These are phyloP conservation scores for Deilephila porcellus DNA, from an alignment of 2,888 invertebrate species.

Conservation along the genomic window DNA sequence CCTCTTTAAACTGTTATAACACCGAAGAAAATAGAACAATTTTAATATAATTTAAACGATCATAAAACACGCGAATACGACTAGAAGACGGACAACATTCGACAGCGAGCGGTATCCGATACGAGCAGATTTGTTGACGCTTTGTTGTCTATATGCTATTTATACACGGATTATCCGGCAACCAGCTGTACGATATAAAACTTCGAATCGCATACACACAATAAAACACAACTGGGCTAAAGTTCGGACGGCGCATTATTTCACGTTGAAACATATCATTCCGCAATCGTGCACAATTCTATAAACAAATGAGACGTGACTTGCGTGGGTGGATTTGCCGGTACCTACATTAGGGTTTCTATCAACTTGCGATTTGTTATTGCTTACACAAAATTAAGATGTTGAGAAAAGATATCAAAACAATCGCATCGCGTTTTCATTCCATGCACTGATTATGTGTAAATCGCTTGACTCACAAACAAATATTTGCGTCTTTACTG, in stretches of 20 bases:
- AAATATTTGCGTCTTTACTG: not conserved
- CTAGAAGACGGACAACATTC: slow-evolving; percentile 49
- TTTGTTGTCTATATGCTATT: slow-evolving; percentile 78
- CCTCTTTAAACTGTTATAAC: slow-evolving; percentile 28
- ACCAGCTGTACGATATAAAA: slow-evolving; percentile 79
- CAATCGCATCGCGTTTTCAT: not conserved
- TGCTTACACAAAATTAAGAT: slow-evolving; percentile 3
- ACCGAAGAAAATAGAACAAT: slow-evolving; percentile 50
- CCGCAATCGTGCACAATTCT: slow-evolving; percentile 69
- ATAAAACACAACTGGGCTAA: slow-evolving; percentile 72
- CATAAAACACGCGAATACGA: slow-evolving; percentile 46
- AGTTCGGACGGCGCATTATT: slow-evolving; percentile 70
- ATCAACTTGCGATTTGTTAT: slow-evolving; percentile 19
- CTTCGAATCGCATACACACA: slow-evolving; percentile 68
- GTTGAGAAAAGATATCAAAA: slow-evolving; percentile 24
- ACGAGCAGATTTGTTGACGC: slow-evolving; percentile 60
- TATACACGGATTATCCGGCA: slow-evolving; percentile 75
- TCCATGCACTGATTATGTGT: not conserved
- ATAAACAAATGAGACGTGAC: slow-evolving; percentile 72
- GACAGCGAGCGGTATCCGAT: slow-evolving; percentile 51
- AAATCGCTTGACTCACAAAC: not conserved
- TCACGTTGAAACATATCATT: slow-evolving; percentile 73
- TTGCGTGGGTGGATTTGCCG: slow-evolving; percentile 62
- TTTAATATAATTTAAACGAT: slow-evolving; percentile 48
- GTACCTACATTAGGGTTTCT: slow-evolving; percentile 54